Conservation (phyloP, 1,140 invertebrate species). For the Apis laboriosa region DNA sequence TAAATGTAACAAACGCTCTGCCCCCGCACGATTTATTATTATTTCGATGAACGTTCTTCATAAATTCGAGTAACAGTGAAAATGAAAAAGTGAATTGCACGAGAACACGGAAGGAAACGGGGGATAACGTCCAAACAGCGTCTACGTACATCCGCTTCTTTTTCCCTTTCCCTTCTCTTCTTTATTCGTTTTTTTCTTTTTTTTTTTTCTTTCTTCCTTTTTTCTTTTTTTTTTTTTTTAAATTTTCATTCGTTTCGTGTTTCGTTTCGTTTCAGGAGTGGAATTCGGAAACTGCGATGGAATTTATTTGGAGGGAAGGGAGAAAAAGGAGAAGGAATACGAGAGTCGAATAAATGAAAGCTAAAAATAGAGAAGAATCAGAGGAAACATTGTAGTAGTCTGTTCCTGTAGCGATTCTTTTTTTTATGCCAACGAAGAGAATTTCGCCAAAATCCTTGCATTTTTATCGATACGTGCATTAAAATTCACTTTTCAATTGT, state of each 20-base stretch:
- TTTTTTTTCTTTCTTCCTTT: background rate
- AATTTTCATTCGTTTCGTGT: background rate
- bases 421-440: background rate
- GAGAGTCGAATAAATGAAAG: conserved; percentile 15
- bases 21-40: conserved; percentile 26
- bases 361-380: background rate
- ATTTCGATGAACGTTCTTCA: conserved; percentile 35
- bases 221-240: background rate
- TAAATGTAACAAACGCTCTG: conserved; percentile 21
- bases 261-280: background rate
- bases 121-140: background rate
- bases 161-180: too few species aligned
- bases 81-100: conserved; percentile 18
- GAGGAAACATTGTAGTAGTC: conserved; percentile 7
- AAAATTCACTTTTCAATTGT: conserved; percentile 12
- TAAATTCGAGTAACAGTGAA: conserved; percentile 23
- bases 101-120: background rate
- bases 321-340: background rate
- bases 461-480: background rate
- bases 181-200: background rate
- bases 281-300: conserved; percentile 17
- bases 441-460: background rate
- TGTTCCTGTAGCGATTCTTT: background rate
- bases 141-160: background rate
- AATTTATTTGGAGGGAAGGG: conserved; percentile 2